These are phyloP conservation scores for Ennomos fuscantarius DNA, from an alignment of 2,888 invertebrate genomes.

Conservation along the genomic window DNA sequence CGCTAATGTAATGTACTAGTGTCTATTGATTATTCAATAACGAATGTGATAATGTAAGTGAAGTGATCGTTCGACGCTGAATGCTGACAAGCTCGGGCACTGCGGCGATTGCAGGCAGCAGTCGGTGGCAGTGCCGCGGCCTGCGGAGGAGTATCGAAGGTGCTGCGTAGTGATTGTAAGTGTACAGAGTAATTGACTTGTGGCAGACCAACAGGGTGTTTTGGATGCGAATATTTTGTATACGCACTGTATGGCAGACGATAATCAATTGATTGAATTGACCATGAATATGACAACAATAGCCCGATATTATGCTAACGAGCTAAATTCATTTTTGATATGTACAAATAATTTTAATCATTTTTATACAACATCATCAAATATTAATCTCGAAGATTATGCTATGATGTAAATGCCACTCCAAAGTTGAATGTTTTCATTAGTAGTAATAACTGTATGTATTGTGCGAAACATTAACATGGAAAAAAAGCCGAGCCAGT, in stretches of 20 bases:
- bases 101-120: constrained; percentile 21
- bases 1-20: constrained; percentile 70
- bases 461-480: constrained; percentile 61
- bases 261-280: constrained; percentile 31
- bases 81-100: constrained; percentile 64
- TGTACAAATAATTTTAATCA: constrained; percentile 48
- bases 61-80: constrained; percentile 60
- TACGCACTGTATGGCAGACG: constrained; percentile 42
- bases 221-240: constrained; percentile 50
- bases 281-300: constrained; percentile 47
- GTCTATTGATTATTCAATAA: constrained; percentile 70
- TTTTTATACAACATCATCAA: constrained; percentile 40
- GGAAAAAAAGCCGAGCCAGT: constrained; percentile 81
- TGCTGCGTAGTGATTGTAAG: constrained; percentile 72
- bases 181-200: constrained; percentile 63
- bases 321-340: constrained; percentile 40
- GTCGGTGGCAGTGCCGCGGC: constrained; percentile 54
- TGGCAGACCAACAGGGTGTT: constrained; percentile 60
- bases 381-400: constrained; percentile 38
- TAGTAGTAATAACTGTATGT: constrained; percentile 53
- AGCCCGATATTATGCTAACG: constrained; percentile 41
- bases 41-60: constrained; percentile 79
- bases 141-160: constrained; percentile 70
- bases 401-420: constrained; percentile 46
- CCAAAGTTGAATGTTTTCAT: constrained; percentile 57